phyloP scores from a whole-genome alignment of 2,113 vertebrate species.

The Butorides virescens region DNA sequence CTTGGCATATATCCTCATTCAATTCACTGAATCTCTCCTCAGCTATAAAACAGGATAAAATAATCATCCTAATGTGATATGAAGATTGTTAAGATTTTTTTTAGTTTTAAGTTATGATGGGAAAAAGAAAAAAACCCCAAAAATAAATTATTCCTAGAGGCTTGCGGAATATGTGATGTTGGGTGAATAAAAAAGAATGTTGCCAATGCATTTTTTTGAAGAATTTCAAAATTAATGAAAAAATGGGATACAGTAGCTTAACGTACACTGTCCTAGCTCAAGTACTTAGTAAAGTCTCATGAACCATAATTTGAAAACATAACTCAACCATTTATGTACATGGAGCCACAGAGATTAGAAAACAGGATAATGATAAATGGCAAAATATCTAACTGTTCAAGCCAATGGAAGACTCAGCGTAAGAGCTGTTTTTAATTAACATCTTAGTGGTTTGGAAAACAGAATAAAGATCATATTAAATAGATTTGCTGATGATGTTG shows the following conservation, averaged over 20 bases:
- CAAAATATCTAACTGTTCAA: not conserved
- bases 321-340: not conserved
- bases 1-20: not conserved
- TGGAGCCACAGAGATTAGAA: not conserved
- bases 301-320: not conserved
- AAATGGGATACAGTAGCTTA: not conserved
- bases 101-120: not conserved
- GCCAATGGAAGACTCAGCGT: not conserved
- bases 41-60: not conserved
- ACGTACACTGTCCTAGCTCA: not conserved
- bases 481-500: slow-evolving; percentile 1
- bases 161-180: not conserved
- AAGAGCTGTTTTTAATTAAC: slow-evolving; percentile 48
- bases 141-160: not conserved
- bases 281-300: not conserved
- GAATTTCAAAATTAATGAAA: not conserved
- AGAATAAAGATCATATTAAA: slow-evolving; percentile 24
- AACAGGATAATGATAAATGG: slow-evolving; percentile 1
- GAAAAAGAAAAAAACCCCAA: not conserved
- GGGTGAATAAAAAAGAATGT: not conserved
- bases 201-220: not conserved
- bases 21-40: not conserved
- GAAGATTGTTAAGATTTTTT: not conserved
- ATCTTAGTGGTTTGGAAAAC: slow-evolving; percentile 28
- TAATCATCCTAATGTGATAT: not conserved